Conservation (phyloP, 2,797 vertebrate genomes). For the Pelochelys cantorii region DNA sequence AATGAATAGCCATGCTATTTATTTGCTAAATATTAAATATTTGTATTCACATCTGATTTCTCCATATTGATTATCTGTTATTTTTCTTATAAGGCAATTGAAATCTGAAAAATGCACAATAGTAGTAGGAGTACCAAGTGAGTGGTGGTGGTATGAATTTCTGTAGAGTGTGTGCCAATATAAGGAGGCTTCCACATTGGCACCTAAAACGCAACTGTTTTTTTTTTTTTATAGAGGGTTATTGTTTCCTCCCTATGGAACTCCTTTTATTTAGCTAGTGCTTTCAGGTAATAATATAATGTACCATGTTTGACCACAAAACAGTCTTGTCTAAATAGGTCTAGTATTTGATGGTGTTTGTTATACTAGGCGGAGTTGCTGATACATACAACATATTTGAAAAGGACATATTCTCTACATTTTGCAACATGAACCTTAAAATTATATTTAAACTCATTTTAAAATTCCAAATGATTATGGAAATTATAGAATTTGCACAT, state of each 20-base stretch:
- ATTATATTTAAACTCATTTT: neutral
- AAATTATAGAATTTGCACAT: neutral
- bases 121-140: neutral
- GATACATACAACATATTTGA: neutral
- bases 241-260: neutral
- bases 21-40: neutral
- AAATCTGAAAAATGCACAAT: neutral
- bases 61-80: neutral
- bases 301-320: neutral
- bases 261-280: neutral
- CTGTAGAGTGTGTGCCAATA: neutral
- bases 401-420: neutral
- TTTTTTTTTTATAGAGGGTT: neutral
- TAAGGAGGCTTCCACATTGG: neutral
- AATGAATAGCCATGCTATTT: too few species aligned
- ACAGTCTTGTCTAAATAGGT: neutral
- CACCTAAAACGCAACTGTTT: neutral
- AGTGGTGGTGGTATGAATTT: neutral
- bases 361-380: neutral
- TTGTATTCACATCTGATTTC: neutral
- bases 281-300: neutral
- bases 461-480: neutral
- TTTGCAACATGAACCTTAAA: accelerated
- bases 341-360: accelerated
- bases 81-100: neutral